A percentile compares a stretch with the other conserved stretches of the same genome.
Evolutionary conservation across 2,113 vertebrate species (phyloP).

Genomic region (Larimichthys crocea): DNA sequence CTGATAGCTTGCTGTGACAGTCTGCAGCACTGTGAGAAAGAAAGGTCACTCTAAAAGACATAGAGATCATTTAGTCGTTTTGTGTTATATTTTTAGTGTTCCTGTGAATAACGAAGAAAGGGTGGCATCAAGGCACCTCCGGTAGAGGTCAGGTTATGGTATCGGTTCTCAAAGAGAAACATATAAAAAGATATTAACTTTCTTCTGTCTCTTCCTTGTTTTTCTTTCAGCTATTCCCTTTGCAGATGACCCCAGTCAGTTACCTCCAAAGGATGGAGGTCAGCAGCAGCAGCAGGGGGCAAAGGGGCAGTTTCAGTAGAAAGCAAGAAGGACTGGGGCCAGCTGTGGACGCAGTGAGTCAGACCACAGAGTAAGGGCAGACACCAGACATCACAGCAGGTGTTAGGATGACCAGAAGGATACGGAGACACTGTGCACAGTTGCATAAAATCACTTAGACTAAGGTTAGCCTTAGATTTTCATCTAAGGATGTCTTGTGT

Average conservation of each 20-base stretch:
- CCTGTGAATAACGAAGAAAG: background rate
- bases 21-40: background rate
- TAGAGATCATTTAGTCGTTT: background rate
- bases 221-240: slow-evolving; percentile 83
- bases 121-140: background rate
- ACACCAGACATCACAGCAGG: background rate
- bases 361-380: background rate
- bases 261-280: slow-evolving; percentile 83
- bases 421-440: background rate
- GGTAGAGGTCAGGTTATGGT: background rate
- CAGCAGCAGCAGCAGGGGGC: slow-evolving; percentile 57
- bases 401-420: slow-evolving; percentile 13
- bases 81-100: background rate
- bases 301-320: slow-evolving; percentile 83
- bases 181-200: background rate
- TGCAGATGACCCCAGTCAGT: slow-evolving; percentile 87
- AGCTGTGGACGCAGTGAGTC: slow-evolving; percentile 45
- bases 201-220: background rate
- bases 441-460: too few relatives aligned
- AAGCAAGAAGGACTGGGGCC: background rate
- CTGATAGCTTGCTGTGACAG: background rate
- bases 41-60: background rate
- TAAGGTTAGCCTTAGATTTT: too few relatives aligned
- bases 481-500: too few relatives aligned
- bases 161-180: background rate